phyloP scores from a whole-genome alignment of 2,797 vertebrate species.

The Parauchenoglanis punctatus region DNA sequence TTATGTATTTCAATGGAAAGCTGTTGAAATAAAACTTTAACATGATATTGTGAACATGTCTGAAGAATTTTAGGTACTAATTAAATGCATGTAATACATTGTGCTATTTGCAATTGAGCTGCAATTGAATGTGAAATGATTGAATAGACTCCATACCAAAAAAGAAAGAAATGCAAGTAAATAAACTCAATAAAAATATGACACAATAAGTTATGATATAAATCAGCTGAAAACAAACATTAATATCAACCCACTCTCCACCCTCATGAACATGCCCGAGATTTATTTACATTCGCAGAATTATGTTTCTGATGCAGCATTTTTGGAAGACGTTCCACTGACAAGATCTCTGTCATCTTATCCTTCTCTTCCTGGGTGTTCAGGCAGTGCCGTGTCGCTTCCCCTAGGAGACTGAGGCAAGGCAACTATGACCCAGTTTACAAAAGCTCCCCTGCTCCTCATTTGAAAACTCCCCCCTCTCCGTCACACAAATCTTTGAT shows the following conservation, averaged over 20 bases:
- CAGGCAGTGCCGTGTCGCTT: constrained; percentile 50
- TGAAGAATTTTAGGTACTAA: background rate
- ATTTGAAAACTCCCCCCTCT: constrained; percentile 64
- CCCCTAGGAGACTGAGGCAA: constrained; percentile 56
- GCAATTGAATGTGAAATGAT: background rate
- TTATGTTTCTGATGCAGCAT: constrained; percentile 60
- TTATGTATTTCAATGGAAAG: background rate
- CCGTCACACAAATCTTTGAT: constrained; percentile 70
- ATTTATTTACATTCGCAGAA: constrained; percentile 55
- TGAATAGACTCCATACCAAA: background rate
- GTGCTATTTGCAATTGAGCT: background rate
- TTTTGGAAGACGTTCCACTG: constrained; percentile 47
- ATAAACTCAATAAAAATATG: background rate
- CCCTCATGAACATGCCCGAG: background rate
- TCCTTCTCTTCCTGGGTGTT: constrained; percentile 61
- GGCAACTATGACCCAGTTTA: constrained; percentile 74
- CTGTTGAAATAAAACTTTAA: background rate
- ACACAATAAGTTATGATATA: constrained; percentile 18
- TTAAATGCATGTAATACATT: background rate
- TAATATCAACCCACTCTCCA: constrained; percentile 12
- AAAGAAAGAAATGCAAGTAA: background rate
- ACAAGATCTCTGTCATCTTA: constrained; percentile 56
- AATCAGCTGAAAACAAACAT: constrained; percentile 18
- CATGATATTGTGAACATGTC: background rate
- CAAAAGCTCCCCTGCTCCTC: constrained; percentile 65